These are phyloP conservation scores for Crambe crambe DNA, from an alignment of 37 sponge, comb jelly and placozoan genomes.

Conservation along the genomic window DNA sequence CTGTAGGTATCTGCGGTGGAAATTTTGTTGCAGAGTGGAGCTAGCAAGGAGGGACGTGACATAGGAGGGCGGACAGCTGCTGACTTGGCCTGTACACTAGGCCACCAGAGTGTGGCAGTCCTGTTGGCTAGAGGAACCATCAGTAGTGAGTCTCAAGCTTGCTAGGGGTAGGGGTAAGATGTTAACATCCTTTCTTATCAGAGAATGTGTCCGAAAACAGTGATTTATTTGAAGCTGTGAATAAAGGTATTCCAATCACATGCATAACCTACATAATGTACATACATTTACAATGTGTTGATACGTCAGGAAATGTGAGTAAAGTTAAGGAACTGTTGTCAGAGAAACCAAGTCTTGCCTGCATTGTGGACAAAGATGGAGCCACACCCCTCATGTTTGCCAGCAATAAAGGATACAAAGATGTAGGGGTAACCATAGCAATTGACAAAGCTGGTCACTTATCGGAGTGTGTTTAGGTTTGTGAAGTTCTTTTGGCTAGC, in stretches of 20 bases:
- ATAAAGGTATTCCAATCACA: conserved; percentile 34
- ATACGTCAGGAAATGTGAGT: conserved; percentile 30
- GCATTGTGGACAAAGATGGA: conserved; percentile 62
- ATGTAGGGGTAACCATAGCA: conserved; percentile 59
- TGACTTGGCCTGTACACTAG: conserved; percentile 43
- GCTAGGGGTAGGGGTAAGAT: no score
- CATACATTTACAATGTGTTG: no score
- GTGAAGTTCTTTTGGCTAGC: conserved; percentile 35
- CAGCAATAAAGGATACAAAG: conserved; percentile 59
- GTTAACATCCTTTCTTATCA: neutral
- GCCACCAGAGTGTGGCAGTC: conserved; percentile 21
- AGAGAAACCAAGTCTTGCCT: conserved; percentile 4
- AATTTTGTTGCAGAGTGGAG: conserved; percentile 54
- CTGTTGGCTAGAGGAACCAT: conserved; percentile 21
- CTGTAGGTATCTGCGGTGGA: conserved; percentile 36
- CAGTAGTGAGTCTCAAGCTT: neutral
- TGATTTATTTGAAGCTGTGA: conserved; percentile 68
- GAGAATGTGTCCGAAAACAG: conserved; percentile 20
- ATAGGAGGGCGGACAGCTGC: conserved; percentile 31
- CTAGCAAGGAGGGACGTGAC: conserved; percentile 43
- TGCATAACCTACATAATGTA: no score
- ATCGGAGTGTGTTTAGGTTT: conserved; percentile 42
- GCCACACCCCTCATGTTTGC: conserved; percentile 91
- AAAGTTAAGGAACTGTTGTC: conserved; percentile 23
- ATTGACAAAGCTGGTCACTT: no score